Percentiles rank a stretch among this genome's conserved stretches.
Evolutionary conservation across 2,888 invertebrate genomes (phyloP).

Genomic region (Venustoraphidia nigricollis): DNA sequence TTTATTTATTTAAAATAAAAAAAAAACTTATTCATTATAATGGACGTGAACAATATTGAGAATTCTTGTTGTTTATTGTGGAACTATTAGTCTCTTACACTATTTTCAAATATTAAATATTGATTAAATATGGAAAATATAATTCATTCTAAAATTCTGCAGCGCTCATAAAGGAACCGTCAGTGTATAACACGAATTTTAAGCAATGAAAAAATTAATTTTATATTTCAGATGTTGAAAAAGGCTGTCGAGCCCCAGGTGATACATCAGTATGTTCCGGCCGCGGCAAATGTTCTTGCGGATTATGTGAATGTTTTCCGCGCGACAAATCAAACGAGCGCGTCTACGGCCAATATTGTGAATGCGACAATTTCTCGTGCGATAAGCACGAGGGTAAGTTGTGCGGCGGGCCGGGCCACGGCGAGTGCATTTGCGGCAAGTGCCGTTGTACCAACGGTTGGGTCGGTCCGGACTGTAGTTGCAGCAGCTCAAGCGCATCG

Average conservation of each 20-base stretch:
- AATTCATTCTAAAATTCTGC: too few relatives aligned
- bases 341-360: slow-evolving; percentile 69
- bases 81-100: too few relatives aligned
- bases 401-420: slow-evolving; percentile 70
- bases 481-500: slow-evolving; percentile 54
- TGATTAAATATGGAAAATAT: too few relatives aligned
- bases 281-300: slow-evolving; percentile 67
- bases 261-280: slow-evolving; percentile 51
- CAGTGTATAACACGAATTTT: too few relatives aligned
- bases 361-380: slow-evolving; percentile 94
- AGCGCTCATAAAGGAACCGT: too few relatives aligned
- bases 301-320: slow-evolving; percentile 51
- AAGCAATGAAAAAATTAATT: too few relatives aligned
- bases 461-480: slow-evolving; percentile 74
- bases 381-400: slow-evolving; percentile 59
- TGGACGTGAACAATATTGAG: too few relatives aligned
- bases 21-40: too few relatives aligned
- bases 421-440: slow-evolving; percentile 74
- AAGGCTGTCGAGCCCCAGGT: slow-evolving; percentile 52
- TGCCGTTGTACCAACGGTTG: slow-evolving; percentile 71
- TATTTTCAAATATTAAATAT: too few relatives aligned
- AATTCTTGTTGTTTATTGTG: too few relatives aligned
- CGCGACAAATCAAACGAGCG: slow-evolving; percentile 14
- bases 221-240: too few relatives aligned
- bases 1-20: too few relatives aligned